Evolutionary conservation across 2,797 vertebrate genomes (phyloP), one percentile per base, ranked within the genome.

Genomic region (Pantherophis alleghaniensis): DNA sequence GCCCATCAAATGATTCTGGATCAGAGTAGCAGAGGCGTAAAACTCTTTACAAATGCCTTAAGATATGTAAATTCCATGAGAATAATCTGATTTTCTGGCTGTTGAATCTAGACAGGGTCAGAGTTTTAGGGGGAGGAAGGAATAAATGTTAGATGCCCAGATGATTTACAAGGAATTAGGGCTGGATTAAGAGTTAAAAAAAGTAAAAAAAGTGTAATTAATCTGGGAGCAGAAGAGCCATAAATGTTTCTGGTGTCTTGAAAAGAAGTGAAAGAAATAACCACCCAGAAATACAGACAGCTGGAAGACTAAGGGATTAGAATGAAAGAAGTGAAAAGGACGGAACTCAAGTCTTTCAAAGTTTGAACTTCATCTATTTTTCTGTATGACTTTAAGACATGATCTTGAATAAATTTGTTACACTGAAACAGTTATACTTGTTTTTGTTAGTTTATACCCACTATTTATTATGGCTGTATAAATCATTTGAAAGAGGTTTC

Each of bases 221-320:
- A 2, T 94, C 63, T 47, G 66, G 91, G 86, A 90, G 69, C 1
- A 89, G 93, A 0, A 3, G 79, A 74, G 95, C 92, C 92, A 94
- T 95, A 97, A 96, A 97, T 95, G 94, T 92, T 53, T 91, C 63
- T 83, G 91, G 93, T 95, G 94, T 92, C 95, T 94, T 96, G 96
- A 96, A 90, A 94, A 95, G 95, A 96, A 96, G 93, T 94, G 93
- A 94, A 96, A 94, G 95, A 96, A 97, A 95, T 92, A 0, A 5
- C 94, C 61, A 0, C 5, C 94, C 61, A 96, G 95, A 97, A 96
- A 96, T 96, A 92, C 92, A 95, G 94, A 90, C 89, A 93, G 88
- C 90, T 96, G 86, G 93, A 95, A 96, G 92, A 95, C 22, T 88
- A 22, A 37, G 55, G 56, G 87, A 59, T 83, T 86, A 94, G 55